A percentile compares a stretch with the other conserved stretches of the same genome.
Evolutionary conservation across 2,797 vertebrate genomes (phyloP).

Genomic region (Propithecus perrieri): DNA sequence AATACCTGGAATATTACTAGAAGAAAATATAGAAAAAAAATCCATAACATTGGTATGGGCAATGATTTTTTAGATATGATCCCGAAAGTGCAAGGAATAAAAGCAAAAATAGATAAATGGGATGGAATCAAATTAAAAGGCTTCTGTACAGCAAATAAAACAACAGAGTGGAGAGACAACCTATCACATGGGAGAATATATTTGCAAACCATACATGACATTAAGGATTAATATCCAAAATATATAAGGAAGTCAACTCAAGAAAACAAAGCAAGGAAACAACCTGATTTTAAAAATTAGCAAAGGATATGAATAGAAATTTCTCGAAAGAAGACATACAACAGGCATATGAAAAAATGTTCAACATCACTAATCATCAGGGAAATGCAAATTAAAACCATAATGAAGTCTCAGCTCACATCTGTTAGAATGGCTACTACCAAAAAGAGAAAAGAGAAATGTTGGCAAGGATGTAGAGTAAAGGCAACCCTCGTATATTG

Average conservation of each 20-base stretch:
- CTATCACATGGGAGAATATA: no score
- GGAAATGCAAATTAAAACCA: neutral
- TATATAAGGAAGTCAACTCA: neutral
- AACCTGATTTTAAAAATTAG: neutral
- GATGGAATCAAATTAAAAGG: no score
- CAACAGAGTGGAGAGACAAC: no score
- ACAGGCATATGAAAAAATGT: neutral
- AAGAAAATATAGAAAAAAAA: no score
- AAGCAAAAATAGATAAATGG: no score
- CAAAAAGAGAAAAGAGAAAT: neutral
- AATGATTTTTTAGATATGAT: no score
- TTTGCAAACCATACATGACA: neutral
- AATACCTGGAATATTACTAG: no score
- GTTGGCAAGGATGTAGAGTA: neutral
- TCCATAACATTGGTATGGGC: no score
- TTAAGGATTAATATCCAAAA: neutral
- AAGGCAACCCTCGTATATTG: neutral
- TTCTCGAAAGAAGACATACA: neutral
- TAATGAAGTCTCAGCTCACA: neutral
- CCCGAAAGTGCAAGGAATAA: no score
- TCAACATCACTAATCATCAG: neutral
- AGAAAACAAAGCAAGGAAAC: neutral
- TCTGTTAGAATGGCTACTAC: neutral
- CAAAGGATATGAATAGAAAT: neutral
- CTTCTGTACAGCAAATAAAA: no score